These are phyloP conservation scores for Hyppa rectilinea DNA, from an alignment of 2,888 invertebrate species.

Conservation along the genomic window DNA sequence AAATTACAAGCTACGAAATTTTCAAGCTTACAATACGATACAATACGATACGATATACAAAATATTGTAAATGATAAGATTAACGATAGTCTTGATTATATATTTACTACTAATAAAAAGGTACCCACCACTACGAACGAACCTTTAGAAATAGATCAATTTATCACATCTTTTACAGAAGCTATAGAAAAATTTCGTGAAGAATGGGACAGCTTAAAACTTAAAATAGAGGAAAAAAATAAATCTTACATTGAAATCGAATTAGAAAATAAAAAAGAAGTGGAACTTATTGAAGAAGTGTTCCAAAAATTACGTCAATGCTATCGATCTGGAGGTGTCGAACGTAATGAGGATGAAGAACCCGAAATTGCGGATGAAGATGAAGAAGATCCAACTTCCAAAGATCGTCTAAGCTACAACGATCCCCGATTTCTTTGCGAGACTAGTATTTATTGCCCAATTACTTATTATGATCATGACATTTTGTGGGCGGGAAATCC, in stretches of 20 bases:
- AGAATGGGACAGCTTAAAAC: constrained; percentile 82
- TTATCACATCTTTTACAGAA: constrained; percentile 71
- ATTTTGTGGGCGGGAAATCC: constrained; percentile 92
- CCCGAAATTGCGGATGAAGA: constrained; percentile 71
- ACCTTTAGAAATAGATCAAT: constrained; percentile 63
- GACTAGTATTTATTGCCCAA: constrained; percentile 91
- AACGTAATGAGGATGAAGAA: constrained; percentile 75
- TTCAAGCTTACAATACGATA: constrained; percentile 41
- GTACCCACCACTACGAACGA: constrained; percentile 46
- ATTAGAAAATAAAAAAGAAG: constrained; percentile 83
- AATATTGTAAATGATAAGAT: constrained; percentile 72
- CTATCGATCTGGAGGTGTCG: constrained; percentile 74
- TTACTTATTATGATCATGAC: constrained; percentile 88
- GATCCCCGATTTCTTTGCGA: constrained; percentile 88
- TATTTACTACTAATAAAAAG: constrained; percentile 25
- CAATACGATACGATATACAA: constrained; percentile 66
- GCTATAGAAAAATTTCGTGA: constrained; percentile 81
- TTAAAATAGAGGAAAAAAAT: constrained; percentile 82
- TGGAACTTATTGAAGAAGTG: constrained; percentile 81
- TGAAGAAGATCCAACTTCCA: constrained; percentile 70
- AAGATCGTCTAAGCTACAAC: constrained; percentile 77
- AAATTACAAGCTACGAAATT: constrained; percentile 70
- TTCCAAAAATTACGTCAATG: constrained; percentile 80
- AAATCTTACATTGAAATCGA: constrained; percentile 86
- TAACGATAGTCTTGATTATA: constrained; percentile 56